A percentile compares a stretch with the other conserved stretches of the same genome.
Conservation (phyloP, 2,797 vertebrate species). For the Sebastiscus tertius region DNA sequence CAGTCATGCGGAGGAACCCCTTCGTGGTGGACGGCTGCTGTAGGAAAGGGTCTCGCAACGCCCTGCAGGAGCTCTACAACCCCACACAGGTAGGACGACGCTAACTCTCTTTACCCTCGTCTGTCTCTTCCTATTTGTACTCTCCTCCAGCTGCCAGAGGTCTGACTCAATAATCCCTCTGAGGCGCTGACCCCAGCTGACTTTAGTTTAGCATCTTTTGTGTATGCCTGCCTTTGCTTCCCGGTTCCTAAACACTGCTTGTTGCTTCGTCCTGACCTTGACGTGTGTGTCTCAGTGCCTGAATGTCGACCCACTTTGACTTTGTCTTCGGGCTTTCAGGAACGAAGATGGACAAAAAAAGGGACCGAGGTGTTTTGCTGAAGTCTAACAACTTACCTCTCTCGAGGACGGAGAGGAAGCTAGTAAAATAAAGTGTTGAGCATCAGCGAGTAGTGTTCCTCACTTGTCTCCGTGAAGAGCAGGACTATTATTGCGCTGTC, state of each 20-base stretch:
- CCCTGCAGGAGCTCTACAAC: slow-evolving; percentile 95
- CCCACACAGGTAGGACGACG: slow-evolving; percentile 88
- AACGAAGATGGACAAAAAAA: slow-evolving; percentile 1
- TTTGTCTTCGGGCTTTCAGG: background rate
- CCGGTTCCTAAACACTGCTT: background rate
- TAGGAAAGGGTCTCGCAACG: slow-evolving; percentile 92
- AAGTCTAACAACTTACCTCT: background rate
- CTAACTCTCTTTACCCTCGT: background rate
- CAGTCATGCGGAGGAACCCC: slow-evolving; percentile 95
- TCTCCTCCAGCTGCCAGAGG: background rate
- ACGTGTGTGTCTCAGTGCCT: background rate
- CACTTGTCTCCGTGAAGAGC: background rate
- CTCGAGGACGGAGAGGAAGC: background rate
- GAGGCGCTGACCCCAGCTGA: background rate
- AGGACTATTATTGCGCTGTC: slow-evolving; percentile 11
- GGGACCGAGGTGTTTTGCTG: background rate
- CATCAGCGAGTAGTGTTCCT: background rate
- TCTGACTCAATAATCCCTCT: background rate
- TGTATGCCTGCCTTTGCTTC: background rate
- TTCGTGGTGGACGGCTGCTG: slow-evolving; percentile 94
- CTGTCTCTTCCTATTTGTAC: background rate
- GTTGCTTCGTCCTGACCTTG: background rate
- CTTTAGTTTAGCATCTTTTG: background rate
- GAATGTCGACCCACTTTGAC: background rate
- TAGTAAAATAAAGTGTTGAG: background rate